Conservation (phyloP, 2,888 invertebrate genomes). For the Chromoteleia sp. region DNA sequence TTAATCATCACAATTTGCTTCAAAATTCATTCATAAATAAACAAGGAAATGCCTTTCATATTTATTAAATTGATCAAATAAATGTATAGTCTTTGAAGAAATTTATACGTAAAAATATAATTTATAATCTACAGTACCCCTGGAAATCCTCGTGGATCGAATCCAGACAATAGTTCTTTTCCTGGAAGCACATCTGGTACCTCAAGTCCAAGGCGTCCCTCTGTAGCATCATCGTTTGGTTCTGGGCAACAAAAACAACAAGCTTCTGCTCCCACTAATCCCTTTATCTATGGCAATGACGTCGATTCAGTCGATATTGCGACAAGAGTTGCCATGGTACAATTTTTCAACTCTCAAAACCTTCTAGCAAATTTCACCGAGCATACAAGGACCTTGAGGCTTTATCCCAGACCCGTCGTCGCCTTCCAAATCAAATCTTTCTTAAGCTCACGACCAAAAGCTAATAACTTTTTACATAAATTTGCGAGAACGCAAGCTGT, state of each 20-base stretch:
- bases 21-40: too few relatives aligned
- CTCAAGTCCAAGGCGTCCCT: conserved; percentile 81
- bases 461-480: conserved; percentile 94
- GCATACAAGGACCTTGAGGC: conserved; percentile 97
- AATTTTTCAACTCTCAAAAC: conserved; percentile 99
- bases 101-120: too few relatives aligned
- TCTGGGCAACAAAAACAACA: conserved; percentile 76
- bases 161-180: conserved; percentile 71
- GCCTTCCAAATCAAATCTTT: conserved; percentile 99
- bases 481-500: conserved; percentile 99
- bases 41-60: too few relatives aligned
- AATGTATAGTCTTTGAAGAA: too few relatives aligned
- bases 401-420: conserved; percentile 99
- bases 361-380: conserved; percentile 98
- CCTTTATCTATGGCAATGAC: conserved; percentile 96
- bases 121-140: conserved; percentile 81
- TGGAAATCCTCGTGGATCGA: conserved; percentile 82
- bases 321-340: conserved; percentile 98
- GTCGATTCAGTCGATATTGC: conserved; percentile 99
- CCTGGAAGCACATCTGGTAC: conserved; percentile 83
- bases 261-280: conserved; percentile 87
- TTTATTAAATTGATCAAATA: too few relatives aligned
- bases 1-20: too few relatives aligned
- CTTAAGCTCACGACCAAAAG: conserved; percentile 95
- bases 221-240: conserved; percentile 81